Base-by-base conservation (phyloP, 2,888 invertebrate genomes). In the Mongoloraphidia duomilia region DNA sequence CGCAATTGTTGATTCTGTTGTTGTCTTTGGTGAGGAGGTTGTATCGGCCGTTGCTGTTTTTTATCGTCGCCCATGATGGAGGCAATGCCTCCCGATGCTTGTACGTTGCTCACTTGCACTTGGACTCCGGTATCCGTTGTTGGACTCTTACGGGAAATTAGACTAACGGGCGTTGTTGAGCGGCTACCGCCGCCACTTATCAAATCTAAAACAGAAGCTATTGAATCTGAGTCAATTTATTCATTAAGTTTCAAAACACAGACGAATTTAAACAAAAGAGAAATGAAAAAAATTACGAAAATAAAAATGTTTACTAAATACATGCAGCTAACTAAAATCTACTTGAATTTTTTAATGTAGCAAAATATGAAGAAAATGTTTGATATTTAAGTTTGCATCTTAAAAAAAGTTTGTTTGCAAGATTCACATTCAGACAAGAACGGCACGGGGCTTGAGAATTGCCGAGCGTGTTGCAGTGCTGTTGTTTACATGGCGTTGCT, bases 51-150 rank as follows among this genome's bases (percentile, higher is more conserved):
- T 46, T 66, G 65, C 4, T 65, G 65, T 49, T 65, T 64, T 56
- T 65, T 68, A 13, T 64, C 62, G 41, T 65, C 65, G 38, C 64
- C 63, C 44, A 63, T 64, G 5, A 26, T 26, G 26, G 1, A 3
- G 26, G 6, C 26, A 26, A 5, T 26, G 26, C 26, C 6, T 26
- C 26, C 26, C 35, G 47, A 47, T 26, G 46, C 51, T 11, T 12
- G 17, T 8, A 17, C 37, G 61, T 69, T 70, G 63, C 63, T 54
- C 52, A 61, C 60, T 17, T 69, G 68, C 37, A 74, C 84, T 71
- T 90, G 90, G 42, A 84, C 82, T 54, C 84, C 82, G 68, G 90
- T 86, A 65, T 93, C 92, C 56, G 81, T 79, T 2, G 89, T 87
- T 46, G 90, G 88, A 58, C 90, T 90, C 68, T 87, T 89, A 60